Percentiles rank a stretch among this genome's conserved stretches.
Conservation (phyloP, 1,140 invertebrate species). For the Drosophila yakuba region DNA sequence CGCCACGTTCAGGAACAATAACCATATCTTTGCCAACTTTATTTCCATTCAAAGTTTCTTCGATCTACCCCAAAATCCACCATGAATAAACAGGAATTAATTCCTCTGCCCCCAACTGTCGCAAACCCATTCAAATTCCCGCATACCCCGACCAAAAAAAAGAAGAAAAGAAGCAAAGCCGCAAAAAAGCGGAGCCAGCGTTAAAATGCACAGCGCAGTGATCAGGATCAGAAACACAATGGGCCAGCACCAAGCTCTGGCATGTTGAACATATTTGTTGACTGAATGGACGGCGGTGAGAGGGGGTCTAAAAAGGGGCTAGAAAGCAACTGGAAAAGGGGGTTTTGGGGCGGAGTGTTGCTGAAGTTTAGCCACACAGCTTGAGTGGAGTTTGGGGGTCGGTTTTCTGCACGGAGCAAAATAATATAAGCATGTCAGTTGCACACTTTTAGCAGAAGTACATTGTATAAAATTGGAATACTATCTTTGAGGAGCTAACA, state of each 20-base stretch:
- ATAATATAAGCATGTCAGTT: not conserved
- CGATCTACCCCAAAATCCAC: constrained; percentile 18
- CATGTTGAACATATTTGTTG: constrained; percentile 81
- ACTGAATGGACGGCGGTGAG: constrained; percentile 40
- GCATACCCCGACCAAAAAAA: constrained; percentile 29
- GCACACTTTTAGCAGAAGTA: too few relatives aligned
- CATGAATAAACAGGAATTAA: constrained; percentile 36
- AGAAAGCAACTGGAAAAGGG: not conserved
- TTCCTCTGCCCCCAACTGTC: constrained; percentile 7
- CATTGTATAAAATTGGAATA: not conserved
- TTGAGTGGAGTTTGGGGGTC: constrained; percentile 64
- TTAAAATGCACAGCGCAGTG: constrained; percentile 79
- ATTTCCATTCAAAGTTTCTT: constrained; percentile 5
- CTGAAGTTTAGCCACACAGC: constrained; percentile 72
- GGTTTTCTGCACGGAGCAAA: constrained; percentile 14
- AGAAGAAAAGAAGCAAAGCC: constrained; percentile 16
- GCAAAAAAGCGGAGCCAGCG: constrained; percentile 56
- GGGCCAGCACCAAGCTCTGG: constrained; percentile 62
- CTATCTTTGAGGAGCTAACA: too few relatives aligned
- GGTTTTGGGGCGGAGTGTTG: constrained; percentile 49
- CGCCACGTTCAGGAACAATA: not conserved
- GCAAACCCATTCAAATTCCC: constrained; percentile 19
- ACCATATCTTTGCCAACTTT: not conserved
- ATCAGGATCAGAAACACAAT: constrained; percentile 80
- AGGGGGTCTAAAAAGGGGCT: not conserved